These are phyloP conservation scores for Phaedon cochleariae DNA, from an alignment of 2,888 invertebrate species.

Conservation along the genomic window DNA sequence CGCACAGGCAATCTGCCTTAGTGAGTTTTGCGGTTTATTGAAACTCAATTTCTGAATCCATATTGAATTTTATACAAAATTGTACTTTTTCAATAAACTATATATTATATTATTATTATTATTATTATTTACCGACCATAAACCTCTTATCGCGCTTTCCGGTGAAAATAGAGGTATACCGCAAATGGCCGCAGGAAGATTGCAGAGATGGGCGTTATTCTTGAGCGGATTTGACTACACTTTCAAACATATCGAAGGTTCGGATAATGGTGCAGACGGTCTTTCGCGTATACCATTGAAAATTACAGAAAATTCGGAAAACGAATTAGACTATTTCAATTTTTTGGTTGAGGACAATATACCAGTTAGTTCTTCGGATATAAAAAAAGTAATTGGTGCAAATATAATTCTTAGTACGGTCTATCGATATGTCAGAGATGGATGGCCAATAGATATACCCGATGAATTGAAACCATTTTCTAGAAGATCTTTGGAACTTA, in stretches of 20 bases:
- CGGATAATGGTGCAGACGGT: slow-evolving; percentile 22
- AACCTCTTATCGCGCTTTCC: slow-evolving; percentile 17
- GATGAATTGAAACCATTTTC: slow-evolving; percentile 19
- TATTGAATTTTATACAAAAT: no score
- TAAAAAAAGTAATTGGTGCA: slow-evolving; percentile 12
- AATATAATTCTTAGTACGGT: slow-evolving; percentile 15
- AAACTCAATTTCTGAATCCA: no score
- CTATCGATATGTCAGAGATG: slow-evolving; percentile 21
- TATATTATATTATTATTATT: no score
- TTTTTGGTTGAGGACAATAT: slow-evolving; percentile 22
- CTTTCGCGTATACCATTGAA: slow-evolving; percentile 20
- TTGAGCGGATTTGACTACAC: slow-evolving; percentile 23
- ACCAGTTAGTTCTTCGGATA: slow-evolving; percentile 12
- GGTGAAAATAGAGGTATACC: slow-evolving; percentile 24
- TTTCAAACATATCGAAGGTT: slow-evolving; percentile 18
- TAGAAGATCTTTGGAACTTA: slow-evolving; percentile 18
- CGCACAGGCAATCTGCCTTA: no score
- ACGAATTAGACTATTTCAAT: slow-evolving; percentile 18
- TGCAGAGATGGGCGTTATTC: slow-evolving; percentile 24
- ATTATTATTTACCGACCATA: slow-evolving; percentile 21
- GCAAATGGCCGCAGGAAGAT: slow-evolving; percentile 24
- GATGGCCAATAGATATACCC: slow-evolving; percentile 17
- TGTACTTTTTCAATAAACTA: no score
- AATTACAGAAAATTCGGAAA: background rate
- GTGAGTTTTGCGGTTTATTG: no score